A percentile compares a stretch with the other conserved stretches of the same genome.
Evolutionary conservation across 2,888 invertebrate genomes (phyloP).

Genomic region (Priocnemis perturbator): DNA sequence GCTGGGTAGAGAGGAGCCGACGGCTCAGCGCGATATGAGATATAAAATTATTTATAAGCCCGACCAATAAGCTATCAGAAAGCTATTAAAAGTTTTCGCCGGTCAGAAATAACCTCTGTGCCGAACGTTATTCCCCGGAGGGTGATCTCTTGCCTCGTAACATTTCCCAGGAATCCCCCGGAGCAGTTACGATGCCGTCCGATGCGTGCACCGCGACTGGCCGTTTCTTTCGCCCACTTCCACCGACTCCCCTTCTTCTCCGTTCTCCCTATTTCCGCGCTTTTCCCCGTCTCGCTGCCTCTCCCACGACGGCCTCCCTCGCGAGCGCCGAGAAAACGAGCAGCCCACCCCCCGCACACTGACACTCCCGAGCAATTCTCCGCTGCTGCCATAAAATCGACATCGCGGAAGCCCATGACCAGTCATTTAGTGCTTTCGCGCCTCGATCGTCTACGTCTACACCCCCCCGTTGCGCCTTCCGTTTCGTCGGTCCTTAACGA

Average conservation of each 20-base stretch:
- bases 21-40: slow-evolving; percentile 29
- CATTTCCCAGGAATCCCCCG: slow-evolving; percentile 35
- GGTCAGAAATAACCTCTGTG: slow-evolving; percentile 61
- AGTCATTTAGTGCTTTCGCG: too few relatives aligned
- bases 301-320: too few relatives aligned
- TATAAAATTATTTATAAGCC: slow-evolving; percentile 64
- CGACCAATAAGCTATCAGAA: slow-evolving; percentile 63
- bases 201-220: neutral
- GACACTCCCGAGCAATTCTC: too few relatives aligned
- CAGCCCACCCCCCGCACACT: too few relatives aligned
- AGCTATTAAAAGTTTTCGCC: slow-evolving; percentile 67
- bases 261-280: neutral
- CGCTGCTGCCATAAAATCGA: too few relatives aligned
- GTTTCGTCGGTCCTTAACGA: too few relatives aligned
- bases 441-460: too few relatives aligned
- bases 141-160: slow-evolving; percentile 50
- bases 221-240: too few relatives aligned
- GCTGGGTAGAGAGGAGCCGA: slow-evolving; percentile 5
- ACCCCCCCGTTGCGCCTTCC: too few relatives aligned
- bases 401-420: too few relatives aligned
- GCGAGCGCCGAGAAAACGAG: too few relatives aligned
- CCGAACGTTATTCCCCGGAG: slow-evolving; percentile 51
- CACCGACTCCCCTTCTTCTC: neutral
- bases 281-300: too few relatives aligned
- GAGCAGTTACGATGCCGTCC: slow-evolving; percentile 2